Conservation (phyloP, 2,797 vertebrate species). For the Myoxocephalus aenaeus region DNA sequence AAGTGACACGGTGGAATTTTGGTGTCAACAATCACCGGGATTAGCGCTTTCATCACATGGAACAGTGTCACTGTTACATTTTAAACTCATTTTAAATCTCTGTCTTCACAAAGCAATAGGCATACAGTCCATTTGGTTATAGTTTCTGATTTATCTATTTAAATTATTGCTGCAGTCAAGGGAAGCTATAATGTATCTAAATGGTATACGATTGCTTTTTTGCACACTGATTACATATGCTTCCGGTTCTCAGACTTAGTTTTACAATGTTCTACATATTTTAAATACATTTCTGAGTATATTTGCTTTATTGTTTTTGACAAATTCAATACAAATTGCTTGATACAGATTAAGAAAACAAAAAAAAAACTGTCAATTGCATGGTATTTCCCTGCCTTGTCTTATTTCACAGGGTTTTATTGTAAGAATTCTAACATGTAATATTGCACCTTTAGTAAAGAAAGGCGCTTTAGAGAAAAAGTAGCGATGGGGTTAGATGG, state of each 20-base stretch:
- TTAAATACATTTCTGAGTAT: neutral
- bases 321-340: neutral
- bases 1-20: constrained; percentile 51
- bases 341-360: neutral
- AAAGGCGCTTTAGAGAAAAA: constrained; percentile 47
- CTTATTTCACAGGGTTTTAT: constrained; percentile 23
- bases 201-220: neutral
- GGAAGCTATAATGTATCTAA: neutral
- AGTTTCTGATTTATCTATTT: constrained; percentile 3
- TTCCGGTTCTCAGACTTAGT: neutral
- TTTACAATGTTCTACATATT: neutral
- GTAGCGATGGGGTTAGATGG: constrained; percentile 65
- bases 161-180: constrained; percentile 9
- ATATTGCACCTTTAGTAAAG: constrained; percentile 54
- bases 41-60: constrained; percentile 35
- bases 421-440: constrained; percentile 36
- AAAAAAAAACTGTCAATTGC: neutral
- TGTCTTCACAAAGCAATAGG: neutral
- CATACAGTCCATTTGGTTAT: neutral
- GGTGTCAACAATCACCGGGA: constrained; percentile 38
- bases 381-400: neutral
- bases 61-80: constrained; percentile 29
- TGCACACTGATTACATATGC: neutral
- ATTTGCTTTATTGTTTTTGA: constrained; percentile 21
- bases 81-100: constrained; percentile 39